Percentiles rank a stretch among this genome's conserved stretches.
Evolutionary conservation across 1,140 invertebrate species (phyloP).

Genomic region (Hestina assimilis): DNA sequence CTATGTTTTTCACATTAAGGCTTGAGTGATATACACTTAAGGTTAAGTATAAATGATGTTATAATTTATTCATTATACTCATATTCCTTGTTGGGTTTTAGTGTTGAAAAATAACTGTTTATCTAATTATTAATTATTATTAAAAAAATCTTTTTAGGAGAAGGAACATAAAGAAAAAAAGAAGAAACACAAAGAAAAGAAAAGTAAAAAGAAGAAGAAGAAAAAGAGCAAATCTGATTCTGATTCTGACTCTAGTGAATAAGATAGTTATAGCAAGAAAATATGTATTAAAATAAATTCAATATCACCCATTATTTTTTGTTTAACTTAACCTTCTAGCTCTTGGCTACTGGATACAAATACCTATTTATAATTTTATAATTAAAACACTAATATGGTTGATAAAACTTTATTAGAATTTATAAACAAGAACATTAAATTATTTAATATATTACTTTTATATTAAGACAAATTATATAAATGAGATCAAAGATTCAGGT

Average conservation of each 20-base stretch:
- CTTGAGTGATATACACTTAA: no score
- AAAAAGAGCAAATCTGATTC: conserved; percentile 54
- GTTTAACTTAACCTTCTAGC: no score
- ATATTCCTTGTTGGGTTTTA: no score
- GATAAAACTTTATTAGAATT: neutral
- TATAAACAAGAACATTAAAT: conserved; percentile 4
- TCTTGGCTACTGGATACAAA: no score
- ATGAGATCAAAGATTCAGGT: conserved; percentile 25
- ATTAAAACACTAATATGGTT: neutral
- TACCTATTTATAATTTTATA: neutral
- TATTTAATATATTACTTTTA: neutral
- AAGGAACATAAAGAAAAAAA: conserved; percentile 56
- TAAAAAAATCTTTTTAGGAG: no score
- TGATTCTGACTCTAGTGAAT: conserved; percentile 37
- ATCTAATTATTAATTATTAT: no score
- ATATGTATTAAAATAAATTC: conserved; percentile 4
- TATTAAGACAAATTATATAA: neutral
- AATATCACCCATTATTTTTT: neutral
- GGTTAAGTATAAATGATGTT: no score
- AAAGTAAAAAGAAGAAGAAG: conserved; percentile 70
- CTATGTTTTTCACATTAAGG: no score
- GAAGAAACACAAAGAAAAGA: conserved; percentile 64
- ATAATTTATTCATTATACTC: no score
- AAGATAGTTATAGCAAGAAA: neutral
- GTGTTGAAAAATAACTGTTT: neutral